A percentile compares a stretch with the other conserved stretches of the same genome.
phyloP scores from a whole-genome alignment of 2,888 invertebrate genomes.

The Agrochola macilenta region DNA sequence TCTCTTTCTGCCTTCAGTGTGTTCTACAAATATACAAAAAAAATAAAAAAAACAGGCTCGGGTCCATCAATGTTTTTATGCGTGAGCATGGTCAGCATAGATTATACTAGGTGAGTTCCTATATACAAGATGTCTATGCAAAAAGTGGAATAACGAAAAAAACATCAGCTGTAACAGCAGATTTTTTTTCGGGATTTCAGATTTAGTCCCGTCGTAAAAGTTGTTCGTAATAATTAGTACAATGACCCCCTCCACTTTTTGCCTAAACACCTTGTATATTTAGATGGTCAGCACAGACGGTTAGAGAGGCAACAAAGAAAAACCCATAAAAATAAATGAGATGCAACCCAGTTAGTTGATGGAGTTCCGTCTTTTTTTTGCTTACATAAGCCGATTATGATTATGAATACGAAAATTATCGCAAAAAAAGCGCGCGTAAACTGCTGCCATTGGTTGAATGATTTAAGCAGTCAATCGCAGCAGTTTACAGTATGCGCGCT shows the following conservation, averaged over 20 bases:
- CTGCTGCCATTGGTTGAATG: not conserved
- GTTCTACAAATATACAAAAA: constrained; percentile 17
- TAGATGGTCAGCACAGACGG: not conserved
- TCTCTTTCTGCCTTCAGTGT: constrained; percentile 7
- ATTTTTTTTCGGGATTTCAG: no score
- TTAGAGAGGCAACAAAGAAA: not conserved
- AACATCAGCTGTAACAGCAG: not conserved
- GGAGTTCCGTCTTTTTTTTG: not conserved
- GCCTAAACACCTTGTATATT: not conserved
- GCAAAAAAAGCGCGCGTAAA: not conserved
- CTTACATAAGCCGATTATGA: not conserved
- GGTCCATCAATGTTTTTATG: not conserved
- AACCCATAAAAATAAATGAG: not conserved
- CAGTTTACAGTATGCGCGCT: not conserved
- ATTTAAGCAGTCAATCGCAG: not conserved
- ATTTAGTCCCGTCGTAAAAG: no score
- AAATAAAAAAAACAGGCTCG: not conserved
- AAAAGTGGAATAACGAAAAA: no score
- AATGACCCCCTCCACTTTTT: no score
- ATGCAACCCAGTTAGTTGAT: not conserved
- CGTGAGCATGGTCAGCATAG: not conserved
- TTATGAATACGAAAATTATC: not conserved
- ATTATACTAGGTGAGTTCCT: no score
- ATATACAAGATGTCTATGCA: no score
- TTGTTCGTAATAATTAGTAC: no score